Evolutionary conservation across 2,113 vertebrate species (phyloP), one percentile per base, ranked within the genome.

Genomic region (Xiphorhynchus elegans): DNA sequence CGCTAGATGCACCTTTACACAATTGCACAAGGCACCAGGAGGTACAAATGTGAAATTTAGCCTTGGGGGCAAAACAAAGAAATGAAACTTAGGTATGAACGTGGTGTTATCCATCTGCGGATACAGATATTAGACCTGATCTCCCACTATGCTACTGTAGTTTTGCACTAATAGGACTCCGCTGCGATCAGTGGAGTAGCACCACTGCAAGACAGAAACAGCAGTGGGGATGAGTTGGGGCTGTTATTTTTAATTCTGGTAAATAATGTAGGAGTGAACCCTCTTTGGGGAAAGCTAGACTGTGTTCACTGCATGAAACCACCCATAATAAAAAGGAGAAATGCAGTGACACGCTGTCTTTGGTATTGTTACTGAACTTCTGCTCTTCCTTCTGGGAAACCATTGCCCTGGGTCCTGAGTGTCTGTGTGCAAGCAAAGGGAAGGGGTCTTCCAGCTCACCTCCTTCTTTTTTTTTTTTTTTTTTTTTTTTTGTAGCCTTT

Each of bases 21-120:
- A 96, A 93, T 93, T 96, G 94, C 95, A 58, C 90, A 93, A 87
- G 94, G 80, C 93, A 96, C 87, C 78, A 91, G 93, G 94, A 96
- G 87, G 75, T 96, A 94, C 67, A 80, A 95, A 94, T 93, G 95
- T 87, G 95, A 95, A 87, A 88, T 93, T 69, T 77, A 96, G 96
- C 96, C 90, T 80, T 91, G 89, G 82, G 87, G 96, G 93, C 96
- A 93, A 94, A 94, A 96, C 93, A 96, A 94, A 96, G 82, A 66
- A 76, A 96, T 80, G 84, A 80, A 87, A 91, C 82, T 42, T 55
- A 42, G 85, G 78, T 96, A 84, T 77, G 92, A 93, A 69, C 13
- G 50, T 0, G 11, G 50, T 85, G 87, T 94, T 93, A 93, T 56
- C 91, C 87, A 94, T 97, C 96, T 96, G 92, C 78, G 80, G 87